Evolutionary conservation across 2,113 vertebrate species (phyloP), one percentile per base, ranked within the genome.

Genomic region (Sander vitreus): DNA sequence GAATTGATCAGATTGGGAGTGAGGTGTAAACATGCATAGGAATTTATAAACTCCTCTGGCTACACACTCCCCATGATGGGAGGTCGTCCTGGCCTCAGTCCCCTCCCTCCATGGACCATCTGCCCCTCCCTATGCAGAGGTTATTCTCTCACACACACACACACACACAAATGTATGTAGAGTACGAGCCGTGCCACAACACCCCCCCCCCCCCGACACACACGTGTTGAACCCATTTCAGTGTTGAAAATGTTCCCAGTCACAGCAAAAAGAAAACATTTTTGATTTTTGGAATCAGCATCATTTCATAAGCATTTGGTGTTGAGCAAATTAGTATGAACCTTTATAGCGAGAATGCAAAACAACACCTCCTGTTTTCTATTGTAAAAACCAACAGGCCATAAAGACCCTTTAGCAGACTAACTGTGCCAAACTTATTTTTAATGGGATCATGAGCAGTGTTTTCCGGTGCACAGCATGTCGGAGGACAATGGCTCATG

Each of bases 31-130:
- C 76, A 81, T 59, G 73, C 16, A 23, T 14, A 9, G 36, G 75
- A 63, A 23, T 89, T 93, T 93, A 93, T 93, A 93, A 89, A 90
- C 82, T 83, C 27, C 63, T 72, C 67, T 54, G 64, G 54, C 66
- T 78, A 76, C 79, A 83, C 85, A 80, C 81, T 87, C 91, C 85
- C 85, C 54, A 77, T 78, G 19, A 76, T 78, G 71, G 88, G 80
- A 91, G 60, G 81, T 60, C 25, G 33, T 33, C 48, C 64, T 55
- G 13, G 65, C 53, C 48, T 62, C 55, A 72, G 81, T 64, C 73
- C 51, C 85, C 88, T 83, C 93, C 89, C 82, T 65, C 45, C 4
- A 3, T 25, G 15, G 9, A 23, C 23, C 10, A 33, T 48, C 51
- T 21, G 50, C 18, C 27, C 73, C 67, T 39, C 58, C 57, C 79